Base-by-base conservation (phyloP, 23 tunicate genomes). In the Styela plicata region DNA sequence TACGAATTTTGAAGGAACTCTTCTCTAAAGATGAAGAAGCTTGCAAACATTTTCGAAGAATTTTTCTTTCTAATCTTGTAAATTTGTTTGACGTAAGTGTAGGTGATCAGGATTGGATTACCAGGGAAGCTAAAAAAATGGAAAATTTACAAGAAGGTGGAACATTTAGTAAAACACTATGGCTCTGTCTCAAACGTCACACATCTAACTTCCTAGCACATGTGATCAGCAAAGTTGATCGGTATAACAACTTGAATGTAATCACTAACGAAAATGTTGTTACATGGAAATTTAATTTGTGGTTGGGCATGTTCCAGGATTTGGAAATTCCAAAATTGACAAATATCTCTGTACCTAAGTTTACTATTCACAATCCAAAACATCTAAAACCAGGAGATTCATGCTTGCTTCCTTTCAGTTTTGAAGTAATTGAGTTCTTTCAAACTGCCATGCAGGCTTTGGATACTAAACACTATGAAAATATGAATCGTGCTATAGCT, bases 121-220 rank as follows among this genome's bases (percentile, higher is more conserved):
- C 79, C 7, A 30, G 65, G 13, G 95, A 79, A 79, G 95, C 95
- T 36, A 74, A 85, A 37, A 86, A 88, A 18, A 63, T 32, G 37
- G 85, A 85, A 27, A 69, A 73, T 35, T 73, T 89, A 52, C 95
- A 89, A 74, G 95, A 89, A 85, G 89, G 89, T 79, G 95, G 95
- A 63, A 74, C 95, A 63, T 89, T 89, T 32, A 64, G 79, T 10
- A 85, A 85, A 53, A 87, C 86, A 0, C 63, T 89, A 22, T 89
- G 95, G 95, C 71, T 89, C n/a, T 63, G 74, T 25, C 22, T 89
- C 24, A 68, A 82, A 80, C 80, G 80, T 24, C 71, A 79, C n/a
- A 68, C 74, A 63, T 74, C 89, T 2, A 35, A 70, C 1, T 79
- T 79, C 2, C n/a, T 89, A 3, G 95, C 95, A 33, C 69, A 80